phyloP scores from a whole-genome alignment of 2,797 vertebrate species.

The Ibycter americanus region DNA sequence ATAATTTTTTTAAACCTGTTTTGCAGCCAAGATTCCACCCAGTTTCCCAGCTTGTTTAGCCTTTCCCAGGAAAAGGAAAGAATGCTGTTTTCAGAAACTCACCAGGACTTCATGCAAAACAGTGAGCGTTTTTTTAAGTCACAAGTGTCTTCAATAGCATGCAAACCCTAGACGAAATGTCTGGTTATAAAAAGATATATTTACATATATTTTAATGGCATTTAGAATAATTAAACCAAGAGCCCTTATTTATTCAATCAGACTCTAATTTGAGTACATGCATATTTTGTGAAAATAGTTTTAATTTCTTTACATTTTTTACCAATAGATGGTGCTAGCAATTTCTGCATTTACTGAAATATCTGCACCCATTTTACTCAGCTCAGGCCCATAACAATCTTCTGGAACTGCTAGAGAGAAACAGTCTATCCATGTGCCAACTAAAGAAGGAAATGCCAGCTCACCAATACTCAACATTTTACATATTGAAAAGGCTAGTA shows the following conservation, averaged over 20 bases:
- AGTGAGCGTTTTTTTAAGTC: neutral
- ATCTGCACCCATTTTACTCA: slow-evolving; percentile 21
- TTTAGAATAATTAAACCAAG: slow-evolving; percentile 59
- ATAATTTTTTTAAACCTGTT: neutral
- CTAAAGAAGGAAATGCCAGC: slow-evolving; percentile 34
- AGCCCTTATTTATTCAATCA: slow-evolving; percentile 61
- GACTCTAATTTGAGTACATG: slow-evolving; percentile 27
- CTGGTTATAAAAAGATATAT: slow-evolving; percentile 61
- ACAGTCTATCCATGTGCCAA: neutral
- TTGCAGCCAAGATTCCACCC: neutral
- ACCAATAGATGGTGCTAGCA: slow-evolving; percentile 73
- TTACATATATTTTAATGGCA: slow-evolving; percentile 63
- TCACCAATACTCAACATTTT: neutral
- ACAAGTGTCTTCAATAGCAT: neutral
- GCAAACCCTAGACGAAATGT: neutral
- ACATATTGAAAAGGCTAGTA: slow-evolving; percentile 11
- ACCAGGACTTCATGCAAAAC: neutral
- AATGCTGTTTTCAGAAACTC: neutral
- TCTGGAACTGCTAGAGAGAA: neutral
- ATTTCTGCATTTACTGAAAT: slow-evolving; percentile 25
- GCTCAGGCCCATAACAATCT: neutral
- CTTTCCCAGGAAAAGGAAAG: neutral
- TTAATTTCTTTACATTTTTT: neutral
- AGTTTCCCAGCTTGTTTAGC: neutral
- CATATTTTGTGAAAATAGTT: slow-evolving; percentile 37